Conservation (phyloP, 1,140 invertebrate species). For the Bombus huntii region DNA sequence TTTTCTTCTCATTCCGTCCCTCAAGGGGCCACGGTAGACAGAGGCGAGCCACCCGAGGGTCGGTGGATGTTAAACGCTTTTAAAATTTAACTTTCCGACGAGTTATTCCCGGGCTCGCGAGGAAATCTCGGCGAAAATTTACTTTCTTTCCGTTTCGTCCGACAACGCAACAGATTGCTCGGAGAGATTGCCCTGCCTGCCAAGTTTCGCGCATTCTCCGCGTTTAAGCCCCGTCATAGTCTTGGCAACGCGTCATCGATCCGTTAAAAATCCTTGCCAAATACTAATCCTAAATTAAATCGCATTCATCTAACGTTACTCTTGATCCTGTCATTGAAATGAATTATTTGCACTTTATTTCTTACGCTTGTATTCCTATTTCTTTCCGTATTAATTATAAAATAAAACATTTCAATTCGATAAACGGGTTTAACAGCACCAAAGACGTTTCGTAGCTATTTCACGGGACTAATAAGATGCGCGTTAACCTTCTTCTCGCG, state of each 20-base stretch:
- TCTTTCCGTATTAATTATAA: background rate
- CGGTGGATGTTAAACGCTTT: conserved; percentile 64
- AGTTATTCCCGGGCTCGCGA: conserved; percentile 48
- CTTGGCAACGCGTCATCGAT: background rate
- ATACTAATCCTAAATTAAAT: background rate
- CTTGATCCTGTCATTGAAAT: background rate
- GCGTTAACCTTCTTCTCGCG: conserved; percentile 56
- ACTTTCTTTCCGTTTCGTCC: conserved; percentile 44
- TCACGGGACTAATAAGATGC: conserved; percentile 61
- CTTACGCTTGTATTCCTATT: background rate
- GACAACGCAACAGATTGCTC: conserved; percentile 44
- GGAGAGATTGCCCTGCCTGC: conserved; percentile 11
- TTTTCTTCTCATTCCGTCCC: conserved; percentile 1
- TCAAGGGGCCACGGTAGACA: conserved; percentile 20
- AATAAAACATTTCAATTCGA: background rate
- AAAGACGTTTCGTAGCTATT: background rate
- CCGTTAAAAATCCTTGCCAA: background rate
- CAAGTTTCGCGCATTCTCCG: background rate
- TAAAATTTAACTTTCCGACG: conserved; percentile 67
- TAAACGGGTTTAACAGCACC: background rate
- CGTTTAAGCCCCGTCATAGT: background rate
- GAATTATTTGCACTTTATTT: background rate
- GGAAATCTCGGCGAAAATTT: conserved; percentile 60
- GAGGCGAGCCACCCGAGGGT: conserved; percentile 38
- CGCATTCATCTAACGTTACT: background rate